Evolutionary conservation across 2,113 vertebrate species (phyloP).

Genomic region (Seriola dumerili): DNA sequence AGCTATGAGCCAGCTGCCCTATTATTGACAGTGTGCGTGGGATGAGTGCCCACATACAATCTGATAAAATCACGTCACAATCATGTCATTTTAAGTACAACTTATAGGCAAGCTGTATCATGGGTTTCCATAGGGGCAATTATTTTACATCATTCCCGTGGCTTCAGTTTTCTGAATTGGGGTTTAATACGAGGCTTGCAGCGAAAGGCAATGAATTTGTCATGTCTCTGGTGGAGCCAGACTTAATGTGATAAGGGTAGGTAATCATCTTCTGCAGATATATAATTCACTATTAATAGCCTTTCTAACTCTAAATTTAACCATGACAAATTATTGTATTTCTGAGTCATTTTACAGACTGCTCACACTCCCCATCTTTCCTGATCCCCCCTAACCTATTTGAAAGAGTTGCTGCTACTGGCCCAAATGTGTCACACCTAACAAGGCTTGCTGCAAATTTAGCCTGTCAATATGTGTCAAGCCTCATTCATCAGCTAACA

Average conservation of each 20-base stretch:
- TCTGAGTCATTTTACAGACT: slow-evolving; percentile 72
- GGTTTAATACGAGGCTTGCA: slow-evolving; percentile 45
- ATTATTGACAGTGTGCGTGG: slow-evolving; percentile 48
- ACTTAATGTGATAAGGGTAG: slow-evolving; percentile 74
- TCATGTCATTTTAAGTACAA: slow-evolving; percentile 29
- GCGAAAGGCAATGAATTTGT: slow-evolving; percentile 64
- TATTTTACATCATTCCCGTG: slow-evolving; percentile 10
- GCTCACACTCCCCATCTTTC: slow-evolving; percentile 33
- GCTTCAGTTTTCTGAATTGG: slow-evolving; percentile 52
- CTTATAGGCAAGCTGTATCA: slow-evolving; percentile 21
- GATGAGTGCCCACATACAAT: slow-evolving; percentile 31
- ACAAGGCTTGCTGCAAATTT: slow-evolving; percentile 81
- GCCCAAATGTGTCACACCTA: slow-evolving; percentile 82
- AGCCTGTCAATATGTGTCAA: slow-evolving; percentile 82
- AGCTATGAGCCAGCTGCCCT: slow-evolving; percentile 44
- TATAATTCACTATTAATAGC: slow-evolving; percentile 81
- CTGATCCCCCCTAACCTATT: slow-evolving; percentile 63
- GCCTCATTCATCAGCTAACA: slow-evolving; percentile 80
- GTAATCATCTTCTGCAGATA: slow-evolving; percentile 76
- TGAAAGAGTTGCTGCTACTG: slow-evolving; percentile 69
- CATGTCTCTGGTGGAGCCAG: slow-evolving; percentile 62
- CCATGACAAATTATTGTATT: slow-evolving; percentile 80
- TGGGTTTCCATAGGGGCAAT: slow-evolving; percentile 13
- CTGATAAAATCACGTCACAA: slow-evolving; percentile 36
- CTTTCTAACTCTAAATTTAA: slow-evolving; percentile 76